Conservation (phyloP, 2,113 vertebrate genomes). For the Chionomys nivalis region DNA sequence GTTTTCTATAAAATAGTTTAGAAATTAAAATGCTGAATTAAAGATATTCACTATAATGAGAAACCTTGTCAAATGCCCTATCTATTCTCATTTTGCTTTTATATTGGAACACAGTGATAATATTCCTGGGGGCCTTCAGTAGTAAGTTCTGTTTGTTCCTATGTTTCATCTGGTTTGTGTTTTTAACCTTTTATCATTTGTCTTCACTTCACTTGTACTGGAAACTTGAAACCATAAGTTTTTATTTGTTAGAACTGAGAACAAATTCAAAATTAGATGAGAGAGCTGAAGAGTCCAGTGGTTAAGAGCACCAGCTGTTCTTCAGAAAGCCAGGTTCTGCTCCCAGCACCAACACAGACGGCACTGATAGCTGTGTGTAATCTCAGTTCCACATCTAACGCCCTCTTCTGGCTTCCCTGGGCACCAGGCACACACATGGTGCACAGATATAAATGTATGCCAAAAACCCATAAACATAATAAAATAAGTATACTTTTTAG, state of each 20-base stretch:
- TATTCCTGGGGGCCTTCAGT: no score
- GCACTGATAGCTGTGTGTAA: neutral
- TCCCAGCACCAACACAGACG: neutral
- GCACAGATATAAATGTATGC: neutral
- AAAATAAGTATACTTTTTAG: neutral
- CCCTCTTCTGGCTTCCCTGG: neutral
- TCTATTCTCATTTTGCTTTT: neutral
- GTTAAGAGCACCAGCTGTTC: neutral
- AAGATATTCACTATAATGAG: neutral
- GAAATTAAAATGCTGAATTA: neutral
- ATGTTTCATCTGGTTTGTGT: neutral
- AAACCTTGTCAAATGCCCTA: neutral
- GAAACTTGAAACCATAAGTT: slow-evolving; percentile 27
- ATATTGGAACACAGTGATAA: neutral
- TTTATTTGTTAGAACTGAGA: slow-evolving; percentile 7
- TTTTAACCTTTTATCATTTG: neutral
- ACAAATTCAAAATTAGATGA: slow-evolving; percentile 30
- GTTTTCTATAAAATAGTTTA: neutral
- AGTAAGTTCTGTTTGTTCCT: neutral
- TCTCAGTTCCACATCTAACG: neutral
- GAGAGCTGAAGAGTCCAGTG: neutral
- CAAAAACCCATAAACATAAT: neutral
- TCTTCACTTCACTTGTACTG: slow-evolving; percentile 21
- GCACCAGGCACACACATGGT: neutral
- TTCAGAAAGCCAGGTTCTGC: neutral